Base-by-base conservation (phyloP, 1,140 invertebrate genomes). In the Drosophila aff. region DNA sequence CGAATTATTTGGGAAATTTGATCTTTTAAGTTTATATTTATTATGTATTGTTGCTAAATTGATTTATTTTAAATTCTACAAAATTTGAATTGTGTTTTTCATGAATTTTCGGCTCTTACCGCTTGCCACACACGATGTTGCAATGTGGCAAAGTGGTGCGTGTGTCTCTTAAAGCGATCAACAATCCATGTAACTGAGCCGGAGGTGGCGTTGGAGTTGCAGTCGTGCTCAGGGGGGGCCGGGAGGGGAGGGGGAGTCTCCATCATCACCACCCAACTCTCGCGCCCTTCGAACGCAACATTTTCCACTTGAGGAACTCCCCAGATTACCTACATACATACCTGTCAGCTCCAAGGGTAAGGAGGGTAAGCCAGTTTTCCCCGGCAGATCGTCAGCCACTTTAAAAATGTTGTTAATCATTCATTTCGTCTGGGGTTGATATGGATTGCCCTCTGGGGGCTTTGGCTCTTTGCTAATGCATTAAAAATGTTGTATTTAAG, bases 81-180 rank as follows among this genome's bases (percentile, higher is more conserved):
- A 0, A 36, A 7, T 23, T 38, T 38, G 23, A 3, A n/a, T 16
- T 74, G 33, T 59, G 36, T 43, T 67, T 67, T 26, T 65, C 72
- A 33, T 44, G n/a, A 47, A 53, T 68, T 71, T 50, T 72, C 16
- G 44, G 61, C 50, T 76, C 18, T 73, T 66, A 49, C 26, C 28
- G 60, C 52, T 83, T 83, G 71, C 65, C 61, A 64, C 50, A 82
- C 26, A 28, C 40, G 47, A 72, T 79, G 71, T 82, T 68, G 83
- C 82, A 77, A 82, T 26, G 47, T 46, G 44, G 49, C 33, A 69
- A 31, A 31, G 28, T 21, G 43, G 38, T 40, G 21, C 26, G 59
- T 21, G 28, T 36, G 71, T 33, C 50, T 63, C 55, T 63, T 74
- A 50, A 62, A 62, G 49, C 41, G 63, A 40, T 78, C 75, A 78